phyloP scores from a whole-genome alignment of 1,140 invertebrate genomes.

The Chelonus insularis region DNA sequence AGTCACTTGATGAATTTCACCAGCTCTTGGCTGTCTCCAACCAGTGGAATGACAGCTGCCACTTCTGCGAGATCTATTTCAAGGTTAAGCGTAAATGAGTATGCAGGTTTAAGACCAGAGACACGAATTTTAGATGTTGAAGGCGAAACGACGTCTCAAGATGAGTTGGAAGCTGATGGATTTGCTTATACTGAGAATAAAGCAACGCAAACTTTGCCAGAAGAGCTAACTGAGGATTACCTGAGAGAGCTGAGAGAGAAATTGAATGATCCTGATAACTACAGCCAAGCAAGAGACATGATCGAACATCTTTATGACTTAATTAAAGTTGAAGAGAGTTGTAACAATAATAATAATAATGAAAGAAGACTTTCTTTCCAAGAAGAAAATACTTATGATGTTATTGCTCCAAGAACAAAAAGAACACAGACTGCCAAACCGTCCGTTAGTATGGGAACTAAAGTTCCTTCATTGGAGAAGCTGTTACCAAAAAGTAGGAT shows the following conservation, averaged over 20 bases:
- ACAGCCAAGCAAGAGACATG: constrained; percentile 74
- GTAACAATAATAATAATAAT: constrained; percentile 65
- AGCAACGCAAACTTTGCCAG: constrained; percentile 72
- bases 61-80: constrained; percentile 65
- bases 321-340: constrained; percentile 74
- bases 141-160: constrained; percentile 40
- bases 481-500: constrained; percentile 56
- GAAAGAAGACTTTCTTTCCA: constrained; percentile 45
- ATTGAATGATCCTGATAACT: constrained; percentile 72
- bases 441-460: constrained; percentile 65
- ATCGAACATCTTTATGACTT: constrained; percentile 79
- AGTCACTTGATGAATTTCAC: constrained; percentile 45
- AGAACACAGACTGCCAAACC: constrained; percentile 52
- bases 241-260: constrained; percentile 70
- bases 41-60: constrained; percentile 53
- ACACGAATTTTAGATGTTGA: constrained; percentile 48
- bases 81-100: constrained; percentile 66
- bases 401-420: constrained; percentile 59
- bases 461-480: constrained; percentile 66
- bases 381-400: constrained; percentile 70
- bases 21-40: constrained; percentile 49
- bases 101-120: constrained; percentile 64
- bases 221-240: constrained; percentile 74
- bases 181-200: constrained; percentile 66
- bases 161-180: constrained; percentile 48